Evolutionary conservation across 2,888 invertebrate genomes (phyloP).

Genomic region (Lissocephala sabroskyi): DNA sequence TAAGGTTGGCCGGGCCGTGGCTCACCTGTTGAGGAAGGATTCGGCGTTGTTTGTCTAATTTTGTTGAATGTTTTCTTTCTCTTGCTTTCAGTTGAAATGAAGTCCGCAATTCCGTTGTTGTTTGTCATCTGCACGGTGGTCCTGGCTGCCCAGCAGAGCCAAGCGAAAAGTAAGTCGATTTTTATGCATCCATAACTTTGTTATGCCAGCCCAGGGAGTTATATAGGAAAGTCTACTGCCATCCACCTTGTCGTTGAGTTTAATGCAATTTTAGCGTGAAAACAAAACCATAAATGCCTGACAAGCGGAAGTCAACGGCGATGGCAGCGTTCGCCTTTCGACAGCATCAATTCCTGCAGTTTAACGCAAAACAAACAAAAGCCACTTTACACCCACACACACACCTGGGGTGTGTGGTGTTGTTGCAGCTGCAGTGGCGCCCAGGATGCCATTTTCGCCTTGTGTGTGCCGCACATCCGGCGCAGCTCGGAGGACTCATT

Average conservation of each 20-base stretch:
- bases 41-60: not conserved
- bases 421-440: conserved; percentile 44
- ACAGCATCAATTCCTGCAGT: conserved; percentile 48
- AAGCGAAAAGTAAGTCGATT: conserved; percentile 70
- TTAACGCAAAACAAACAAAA: conserved; percentile 45
- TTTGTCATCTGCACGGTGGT: conserved; percentile 69
- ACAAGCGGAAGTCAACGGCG: conserved; percentile 22
- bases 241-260: too few relatives aligned
- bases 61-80: conserved; percentile 4
- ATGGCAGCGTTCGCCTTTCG: conserved; percentile 9
- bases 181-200: too few relatives aligned
- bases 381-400: conserved; percentile 9
- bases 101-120: conserved; percentile 68
- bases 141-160: conserved; percentile 68
- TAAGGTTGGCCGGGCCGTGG: conserved; percentile 20
- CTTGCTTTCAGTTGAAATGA: conserved; percentile 64
- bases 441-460: too few relatives aligned
- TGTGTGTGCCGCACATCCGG: too few relatives aligned
- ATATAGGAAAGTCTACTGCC: too few relatives aligned
- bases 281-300: conserved; percentile 54
- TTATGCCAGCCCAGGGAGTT: too few relatives aligned
- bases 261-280: conserved; percentile 39
- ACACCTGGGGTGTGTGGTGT: conserved; percentile 42
- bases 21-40: conserved; percentile 10
- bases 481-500: too few relatives aligned